Conservation (phyloP, 2,888 invertebrate species). For the Digitonthophagus gazella region DNA sequence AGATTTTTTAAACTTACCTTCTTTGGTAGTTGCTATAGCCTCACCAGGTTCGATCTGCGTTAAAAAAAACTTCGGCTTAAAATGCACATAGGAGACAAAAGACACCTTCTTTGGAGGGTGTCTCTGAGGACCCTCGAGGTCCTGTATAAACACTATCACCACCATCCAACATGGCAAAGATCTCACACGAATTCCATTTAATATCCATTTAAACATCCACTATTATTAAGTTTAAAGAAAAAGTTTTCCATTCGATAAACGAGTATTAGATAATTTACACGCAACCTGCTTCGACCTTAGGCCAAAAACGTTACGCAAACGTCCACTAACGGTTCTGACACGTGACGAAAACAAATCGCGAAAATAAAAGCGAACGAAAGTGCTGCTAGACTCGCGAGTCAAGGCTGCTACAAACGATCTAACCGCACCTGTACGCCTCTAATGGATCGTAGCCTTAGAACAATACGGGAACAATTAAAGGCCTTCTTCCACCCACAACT, state of each 20-base stretch:
- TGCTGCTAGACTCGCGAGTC: neutral
- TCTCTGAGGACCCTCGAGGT: constrained; percentile 55
- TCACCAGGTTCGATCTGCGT: constrained; percentile 65
- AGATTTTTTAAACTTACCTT: constrained; percentile 60
- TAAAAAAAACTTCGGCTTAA: constrained; percentile 46
- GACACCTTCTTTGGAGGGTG: constrained; percentile 41
- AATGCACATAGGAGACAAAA: constrained; percentile 48
- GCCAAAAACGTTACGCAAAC: neutral
- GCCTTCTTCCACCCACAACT: neutral
- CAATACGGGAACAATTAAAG: neutral
- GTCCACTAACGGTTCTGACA: neutral
- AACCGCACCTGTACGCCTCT: neutral
- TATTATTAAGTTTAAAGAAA: too few relatives aligned
- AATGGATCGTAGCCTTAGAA: neutral
- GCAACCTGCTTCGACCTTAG: neutral
- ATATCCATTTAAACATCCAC: constrained; percentile 5
- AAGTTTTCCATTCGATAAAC: neutral
- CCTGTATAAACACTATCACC: constrained; percentile 64
- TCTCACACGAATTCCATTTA: constrained; percentile 16
- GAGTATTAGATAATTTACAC: neutral
- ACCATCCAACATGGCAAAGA: constrained; percentile 58
- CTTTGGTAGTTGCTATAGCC: constrained; percentile 82
- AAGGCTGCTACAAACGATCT: neutral
- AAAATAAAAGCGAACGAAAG: neutral
- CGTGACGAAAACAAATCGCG: neutral